Conservation (phyloP, 2,888 invertebrate species). For the Perizoma affinitatum region DNA sequence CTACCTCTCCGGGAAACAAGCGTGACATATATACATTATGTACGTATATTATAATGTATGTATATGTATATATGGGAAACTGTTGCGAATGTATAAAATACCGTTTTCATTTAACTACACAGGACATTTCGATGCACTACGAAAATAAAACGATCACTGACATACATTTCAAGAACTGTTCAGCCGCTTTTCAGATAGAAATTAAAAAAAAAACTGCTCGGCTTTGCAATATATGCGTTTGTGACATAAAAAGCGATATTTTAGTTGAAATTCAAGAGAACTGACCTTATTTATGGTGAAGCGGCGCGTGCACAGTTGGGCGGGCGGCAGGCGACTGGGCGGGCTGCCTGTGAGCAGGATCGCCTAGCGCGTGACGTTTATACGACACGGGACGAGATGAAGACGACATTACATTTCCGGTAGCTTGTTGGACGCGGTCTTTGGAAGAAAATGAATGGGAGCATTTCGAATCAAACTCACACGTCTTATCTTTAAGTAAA, state of each 20-base stretch:
- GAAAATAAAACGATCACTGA: constrained; percentile 18
- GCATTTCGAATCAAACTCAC: no score
- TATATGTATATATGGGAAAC: constrained; percentile 26
- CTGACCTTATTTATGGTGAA: constrained; percentile 58
- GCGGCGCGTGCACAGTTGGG: constrained; percentile 66
- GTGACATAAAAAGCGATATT: constrained; percentile 24
- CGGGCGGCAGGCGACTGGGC: constrained; percentile 81
- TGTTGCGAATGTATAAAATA: constrained; percentile 57
- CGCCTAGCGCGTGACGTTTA: constrained; percentile 3
- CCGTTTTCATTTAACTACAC: constrained; percentile 65
- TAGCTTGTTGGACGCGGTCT: neutral
- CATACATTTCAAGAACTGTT: constrained; percentile 3
- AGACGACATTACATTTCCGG: constrained; percentile 20
- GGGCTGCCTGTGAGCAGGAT: constrained; percentile 64
- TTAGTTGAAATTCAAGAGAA: constrained; percentile 40
- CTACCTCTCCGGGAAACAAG: no score
- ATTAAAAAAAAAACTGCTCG: neutral
- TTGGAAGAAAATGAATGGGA: neutral
- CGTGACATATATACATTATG: no score
- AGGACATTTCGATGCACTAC: constrained; percentile 23
- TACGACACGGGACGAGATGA: constrained; percentile 41
- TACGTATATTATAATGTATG: no score
- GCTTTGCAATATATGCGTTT: constrained; percentile 11
- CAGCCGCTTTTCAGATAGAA: neutral
- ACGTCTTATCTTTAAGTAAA: no score